Conservation (phyloP, 2,113 vertebrate species). For the Phoxinus phoxinus region DNA sequence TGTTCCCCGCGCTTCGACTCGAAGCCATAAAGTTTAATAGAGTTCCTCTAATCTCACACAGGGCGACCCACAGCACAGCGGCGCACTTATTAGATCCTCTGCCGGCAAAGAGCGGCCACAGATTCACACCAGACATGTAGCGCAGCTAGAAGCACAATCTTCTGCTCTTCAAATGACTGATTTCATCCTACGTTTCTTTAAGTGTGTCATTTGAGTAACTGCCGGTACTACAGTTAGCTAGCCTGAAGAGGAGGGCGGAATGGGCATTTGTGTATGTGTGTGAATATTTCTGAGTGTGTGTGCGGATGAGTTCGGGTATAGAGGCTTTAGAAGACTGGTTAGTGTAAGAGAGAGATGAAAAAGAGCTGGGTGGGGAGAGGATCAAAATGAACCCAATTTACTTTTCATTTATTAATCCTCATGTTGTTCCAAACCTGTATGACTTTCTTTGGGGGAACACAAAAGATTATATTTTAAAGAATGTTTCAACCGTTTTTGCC, state of each 20-base stretch:
- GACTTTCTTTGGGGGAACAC: not conserved
- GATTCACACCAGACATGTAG: conserved; percentile 35
- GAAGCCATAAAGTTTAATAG: conserved; percentile 61
- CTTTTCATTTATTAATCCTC: not conserved
- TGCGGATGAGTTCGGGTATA: not conserved
- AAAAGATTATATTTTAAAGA: not conserved
- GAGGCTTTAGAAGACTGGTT: not conserved
- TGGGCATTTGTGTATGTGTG: not conserved
- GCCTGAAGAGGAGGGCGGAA: not conserved
- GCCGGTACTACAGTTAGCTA: conserved; percentile 2
- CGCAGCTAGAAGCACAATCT: conserved; percentile 24
- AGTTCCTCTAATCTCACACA: conserved; percentile 56
- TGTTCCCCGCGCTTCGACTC: conserved; percentile 43
- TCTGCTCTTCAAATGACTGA: conserved; percentile 46
- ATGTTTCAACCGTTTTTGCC: not conserved
- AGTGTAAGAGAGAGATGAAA: not conserved
- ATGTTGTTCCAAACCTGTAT: not conserved
- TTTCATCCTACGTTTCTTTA: conserved; percentile 42
- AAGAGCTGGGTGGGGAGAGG: not conserved
- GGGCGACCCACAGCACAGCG: conserved; percentile 41
- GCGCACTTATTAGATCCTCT: conserved; percentile 47
- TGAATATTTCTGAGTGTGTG: not conserved
- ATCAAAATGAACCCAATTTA: not conserved
- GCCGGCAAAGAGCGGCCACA: conserved; percentile 35
- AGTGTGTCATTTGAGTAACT: conserved; percentile 37